phyloP scores from a whole-genome alignment of 2,113 vertebrate species.

The Grantiella picta region DNA sequence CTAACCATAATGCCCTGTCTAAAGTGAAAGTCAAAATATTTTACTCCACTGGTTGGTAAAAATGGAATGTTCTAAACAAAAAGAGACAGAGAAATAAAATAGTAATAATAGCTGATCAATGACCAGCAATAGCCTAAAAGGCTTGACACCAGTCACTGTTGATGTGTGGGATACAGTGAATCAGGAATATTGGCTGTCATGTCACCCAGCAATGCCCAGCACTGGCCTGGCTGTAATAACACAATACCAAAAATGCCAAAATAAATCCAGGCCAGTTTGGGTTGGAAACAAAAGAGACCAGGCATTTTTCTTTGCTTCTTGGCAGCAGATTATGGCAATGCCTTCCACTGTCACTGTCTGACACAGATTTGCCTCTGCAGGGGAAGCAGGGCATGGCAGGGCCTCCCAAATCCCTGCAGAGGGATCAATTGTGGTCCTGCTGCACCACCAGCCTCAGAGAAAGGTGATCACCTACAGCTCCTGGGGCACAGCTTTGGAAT shows the following conservation, averaged over 20 bases:
- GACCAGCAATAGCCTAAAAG: not conserved
- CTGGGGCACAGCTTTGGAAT: not conserved
- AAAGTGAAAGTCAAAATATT: not conserved
- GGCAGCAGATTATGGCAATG: not conserved
- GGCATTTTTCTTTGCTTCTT: not conserved
- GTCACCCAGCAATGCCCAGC: not conserved
- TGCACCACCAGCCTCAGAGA: not conserved
- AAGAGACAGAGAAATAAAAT: not conserved
- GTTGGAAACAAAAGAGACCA: not conserved
- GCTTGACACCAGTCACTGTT: not conserved
- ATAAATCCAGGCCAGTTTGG: not conserved
- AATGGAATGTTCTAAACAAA: not conserved
- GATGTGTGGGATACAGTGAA: not conserved
- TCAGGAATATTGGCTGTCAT: not conserved
- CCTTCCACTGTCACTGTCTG: not conserved
- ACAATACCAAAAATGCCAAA: not conserved
- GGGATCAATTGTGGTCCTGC: not conserved
- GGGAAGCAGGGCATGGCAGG: accelerated
- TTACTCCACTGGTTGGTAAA: not conserved
- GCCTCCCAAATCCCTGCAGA: not conserved
- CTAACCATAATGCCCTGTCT: not conserved
- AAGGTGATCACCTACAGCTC: not conserved
- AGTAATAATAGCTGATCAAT: not conserved
- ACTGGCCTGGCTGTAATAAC: not conserved
- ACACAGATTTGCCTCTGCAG: not conserved